phyloP scores from a whole-genome alignment of 2,113 vertebrate genomes.

The Sceloporus tristichus region DNA sequence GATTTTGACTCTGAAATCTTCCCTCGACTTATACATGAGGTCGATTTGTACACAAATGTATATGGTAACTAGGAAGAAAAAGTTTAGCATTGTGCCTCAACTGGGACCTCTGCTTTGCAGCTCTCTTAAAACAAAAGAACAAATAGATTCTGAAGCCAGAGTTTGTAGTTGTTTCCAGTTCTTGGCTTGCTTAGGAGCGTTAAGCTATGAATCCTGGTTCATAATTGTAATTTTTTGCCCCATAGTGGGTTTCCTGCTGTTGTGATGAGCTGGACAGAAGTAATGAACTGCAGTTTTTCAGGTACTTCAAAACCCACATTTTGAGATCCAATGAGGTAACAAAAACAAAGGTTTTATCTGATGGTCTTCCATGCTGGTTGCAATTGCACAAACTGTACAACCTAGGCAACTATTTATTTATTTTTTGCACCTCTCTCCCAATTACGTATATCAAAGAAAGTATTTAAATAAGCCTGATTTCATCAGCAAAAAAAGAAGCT shows the following conservation, averaged over 20 bases:
- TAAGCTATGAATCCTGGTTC: not conserved
- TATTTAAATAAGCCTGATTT: not conserved
- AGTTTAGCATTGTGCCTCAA: not conserved
- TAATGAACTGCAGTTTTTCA: not conserved
- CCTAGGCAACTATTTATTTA: too few relatives aligned
- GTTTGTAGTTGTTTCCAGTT: not conserved
- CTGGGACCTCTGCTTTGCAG: not conserved
- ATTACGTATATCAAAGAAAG: not conserved
- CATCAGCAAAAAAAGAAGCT: not conserved
- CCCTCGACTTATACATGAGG: too few relatives aligned
- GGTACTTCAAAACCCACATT: not conserved
- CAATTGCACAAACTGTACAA: not conserved
- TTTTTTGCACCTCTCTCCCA: not conserved
- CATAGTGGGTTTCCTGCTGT: not conserved
- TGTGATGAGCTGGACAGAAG: not conserved
- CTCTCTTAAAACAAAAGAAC: not conserved
- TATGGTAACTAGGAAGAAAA: too few relatives aligned
- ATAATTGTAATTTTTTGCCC: not conserved
- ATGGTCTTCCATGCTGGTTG: too few relatives aligned
- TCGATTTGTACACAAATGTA: too few relatives aligned
- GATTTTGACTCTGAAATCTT: too few relatives aligned
- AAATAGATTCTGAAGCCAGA: not conserved
- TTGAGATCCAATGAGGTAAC: not conserved
- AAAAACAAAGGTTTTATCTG: not conserved
- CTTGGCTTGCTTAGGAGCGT: not conserved